Evolutionary conservation across 2,888 invertebrate genomes (phyloP).

Genomic region (Crematogaster levior): DNA sequence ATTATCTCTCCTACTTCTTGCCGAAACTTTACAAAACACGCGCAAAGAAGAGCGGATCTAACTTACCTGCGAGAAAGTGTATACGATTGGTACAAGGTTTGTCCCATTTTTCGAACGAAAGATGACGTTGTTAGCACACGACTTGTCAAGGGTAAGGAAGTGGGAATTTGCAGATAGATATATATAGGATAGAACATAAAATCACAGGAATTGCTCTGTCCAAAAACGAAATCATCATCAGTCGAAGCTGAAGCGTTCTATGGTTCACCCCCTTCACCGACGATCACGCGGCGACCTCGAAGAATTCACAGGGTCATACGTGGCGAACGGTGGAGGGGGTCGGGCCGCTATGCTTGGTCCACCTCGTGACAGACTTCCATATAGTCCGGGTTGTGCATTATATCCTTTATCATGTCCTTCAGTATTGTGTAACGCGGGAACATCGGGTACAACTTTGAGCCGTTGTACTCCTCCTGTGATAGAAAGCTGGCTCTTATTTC

Average conservation of each 20-base stretch:
- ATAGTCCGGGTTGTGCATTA: constrained; percentile 98
- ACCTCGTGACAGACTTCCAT: constrained; percentile 98
- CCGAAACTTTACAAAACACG: constrained; percentile 8
- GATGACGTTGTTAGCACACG: not conserved
- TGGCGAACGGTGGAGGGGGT: constrained; percentile 84
- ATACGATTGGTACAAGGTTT: constrained; percentile 1
- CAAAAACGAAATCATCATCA: constrained; percentile 41
- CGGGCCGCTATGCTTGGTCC: constrained; percentile 86
- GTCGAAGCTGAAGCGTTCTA: constrained; percentile 45
- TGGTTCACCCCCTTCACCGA: constrained; percentile 79
- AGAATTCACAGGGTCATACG: constrained; percentile 82
- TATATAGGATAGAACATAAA: not conserved
- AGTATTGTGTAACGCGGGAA: constrained; percentile 97
- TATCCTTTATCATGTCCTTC: constrained; percentile 98
- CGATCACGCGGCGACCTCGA: constrained; percentile 65
- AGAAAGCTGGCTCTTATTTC: constrained; percentile 32
- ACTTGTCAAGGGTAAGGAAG: not conserved
- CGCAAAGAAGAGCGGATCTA: not conserved
- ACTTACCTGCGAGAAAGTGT: constrained; percentile 48
- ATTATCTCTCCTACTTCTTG: not conserved
- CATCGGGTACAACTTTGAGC: constrained; percentile 97
- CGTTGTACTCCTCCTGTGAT: constrained; percentile 93
- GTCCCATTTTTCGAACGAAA: not conserved
- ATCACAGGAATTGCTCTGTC: constrained; percentile 23
- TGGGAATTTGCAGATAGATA: not conserved